These are phyloP conservation scores for Tupiocoris notatus DNA, from an alignment of 2,888 invertebrate species.

Conservation along the genomic window DNA sequence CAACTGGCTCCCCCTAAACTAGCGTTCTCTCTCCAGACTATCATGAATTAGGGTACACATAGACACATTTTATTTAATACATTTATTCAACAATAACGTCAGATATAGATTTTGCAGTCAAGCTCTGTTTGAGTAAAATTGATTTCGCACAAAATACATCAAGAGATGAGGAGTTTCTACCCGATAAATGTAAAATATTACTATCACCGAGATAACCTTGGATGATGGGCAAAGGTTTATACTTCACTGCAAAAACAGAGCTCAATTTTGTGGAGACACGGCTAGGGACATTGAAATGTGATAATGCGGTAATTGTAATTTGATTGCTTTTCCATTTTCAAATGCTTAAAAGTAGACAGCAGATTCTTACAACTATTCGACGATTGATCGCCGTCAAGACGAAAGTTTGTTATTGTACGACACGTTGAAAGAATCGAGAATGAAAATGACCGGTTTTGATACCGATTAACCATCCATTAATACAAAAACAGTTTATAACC, in stretches of 20 bases:
- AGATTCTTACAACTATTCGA: no score
- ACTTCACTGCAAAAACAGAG: constrained; percentile 26
- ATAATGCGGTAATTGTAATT: no score
- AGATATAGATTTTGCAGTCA: constrained; percentile 8
- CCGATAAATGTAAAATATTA: no score
- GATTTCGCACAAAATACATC: no score
- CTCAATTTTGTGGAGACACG: constrained; percentile 1
- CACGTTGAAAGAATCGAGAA: background rate
- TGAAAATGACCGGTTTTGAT: no score
- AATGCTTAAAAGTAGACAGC: background rate
- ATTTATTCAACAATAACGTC: constrained; percentile 31
- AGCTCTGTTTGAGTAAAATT: constrained; percentile 30
- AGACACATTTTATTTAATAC: background rate
- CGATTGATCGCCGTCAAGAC: no score
- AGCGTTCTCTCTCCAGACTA: no score
- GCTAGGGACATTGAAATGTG: background rate
- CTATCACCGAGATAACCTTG: background rate
- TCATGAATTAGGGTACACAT: no score
- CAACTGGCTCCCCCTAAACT: no score
- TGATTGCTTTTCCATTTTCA: background rate
- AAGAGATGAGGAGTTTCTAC: no score
- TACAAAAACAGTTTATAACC: background rate
- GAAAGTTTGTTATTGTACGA: background rate
- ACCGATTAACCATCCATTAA: no score
- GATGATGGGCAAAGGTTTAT: background rate